A percentile compares a stretch with the other conserved stretches of the same genome.
phyloP scores from a whole-genome alignment of 2,113 vertebrate species.

The Cyprinodon tularosa region DNA sequence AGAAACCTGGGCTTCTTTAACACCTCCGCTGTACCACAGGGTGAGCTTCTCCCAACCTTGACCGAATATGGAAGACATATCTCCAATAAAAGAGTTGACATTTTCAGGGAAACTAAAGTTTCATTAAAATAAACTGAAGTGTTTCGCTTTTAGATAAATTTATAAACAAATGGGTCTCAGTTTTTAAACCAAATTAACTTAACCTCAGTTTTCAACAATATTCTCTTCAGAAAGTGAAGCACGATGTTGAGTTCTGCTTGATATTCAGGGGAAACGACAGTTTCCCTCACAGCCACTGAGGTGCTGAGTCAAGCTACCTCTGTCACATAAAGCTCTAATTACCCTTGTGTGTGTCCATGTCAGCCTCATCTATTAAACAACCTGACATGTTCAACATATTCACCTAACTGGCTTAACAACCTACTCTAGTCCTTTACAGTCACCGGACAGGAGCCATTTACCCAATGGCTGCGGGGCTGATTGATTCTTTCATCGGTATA shows the following conservation, averaged over 20 bases:
- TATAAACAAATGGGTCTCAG: no score
- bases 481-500: slow-evolving; percentile 48
- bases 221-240: background rate
- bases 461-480: slow-evolving; percentile 36
- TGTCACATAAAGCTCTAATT: slow-evolving; percentile 1
- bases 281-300: background rate
- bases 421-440: slow-evolving; percentile 28
- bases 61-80: no score
- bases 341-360: background rate
- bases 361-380: slow-evolving; percentile 6
- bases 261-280: background rate
- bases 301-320: background rate
- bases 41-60: no score
- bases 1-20: no score
- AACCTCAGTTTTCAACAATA: no score
- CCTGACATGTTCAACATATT: slow-evolving; percentile 23
- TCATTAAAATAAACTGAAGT: no score
- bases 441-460: slow-evolving; percentile 40
- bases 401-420: slow-evolving; percentile 52
- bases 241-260: background rate
- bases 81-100: no score
- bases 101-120: no score
- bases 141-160: no score
- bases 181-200: no score
- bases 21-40: no score